Conservation (phyloP, 2,797 vertebrate species). For the Crypturellus tataupa region DNA sequence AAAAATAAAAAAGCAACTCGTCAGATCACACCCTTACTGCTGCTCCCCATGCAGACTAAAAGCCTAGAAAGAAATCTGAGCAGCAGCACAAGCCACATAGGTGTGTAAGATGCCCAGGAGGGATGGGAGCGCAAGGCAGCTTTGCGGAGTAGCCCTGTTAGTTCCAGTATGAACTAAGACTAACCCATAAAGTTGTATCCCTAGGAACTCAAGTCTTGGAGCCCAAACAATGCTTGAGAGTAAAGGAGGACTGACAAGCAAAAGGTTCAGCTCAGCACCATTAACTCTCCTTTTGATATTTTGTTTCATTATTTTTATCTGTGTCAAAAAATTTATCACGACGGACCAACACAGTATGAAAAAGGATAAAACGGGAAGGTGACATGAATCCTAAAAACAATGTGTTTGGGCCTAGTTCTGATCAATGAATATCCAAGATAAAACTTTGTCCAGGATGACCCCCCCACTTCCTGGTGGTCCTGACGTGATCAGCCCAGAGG, state of each 20-base stretch:
- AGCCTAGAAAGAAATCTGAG: too few relatives aligned
- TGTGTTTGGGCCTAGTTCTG: background rate
- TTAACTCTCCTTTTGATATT: background rate
- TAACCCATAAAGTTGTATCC: background rate
- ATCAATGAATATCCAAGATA: background rate
- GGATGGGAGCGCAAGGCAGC: background rate
- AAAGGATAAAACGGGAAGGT: background rate
- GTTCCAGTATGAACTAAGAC: background rate
- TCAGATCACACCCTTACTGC: background rate
- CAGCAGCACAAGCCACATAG: background rate
- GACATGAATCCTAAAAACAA: background rate
- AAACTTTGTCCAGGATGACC: background rate
- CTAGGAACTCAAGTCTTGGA: background rate
- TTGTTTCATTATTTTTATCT: background rate
- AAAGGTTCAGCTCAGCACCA: background rate
- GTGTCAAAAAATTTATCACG: background rate
- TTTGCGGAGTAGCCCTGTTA: background rate
- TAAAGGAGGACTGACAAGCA: background rate
- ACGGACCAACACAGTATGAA: background rate
- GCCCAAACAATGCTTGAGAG: background rate
- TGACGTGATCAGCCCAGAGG: background rate
- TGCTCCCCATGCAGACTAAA: background rate
- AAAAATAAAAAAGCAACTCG: background rate
- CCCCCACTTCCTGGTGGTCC: background rate
- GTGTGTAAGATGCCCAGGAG: background rate